phyloP scores from a whole-genome alignment of 2,888 invertebrate genomes.

The Hirtodrosophila confusa region DNA sequence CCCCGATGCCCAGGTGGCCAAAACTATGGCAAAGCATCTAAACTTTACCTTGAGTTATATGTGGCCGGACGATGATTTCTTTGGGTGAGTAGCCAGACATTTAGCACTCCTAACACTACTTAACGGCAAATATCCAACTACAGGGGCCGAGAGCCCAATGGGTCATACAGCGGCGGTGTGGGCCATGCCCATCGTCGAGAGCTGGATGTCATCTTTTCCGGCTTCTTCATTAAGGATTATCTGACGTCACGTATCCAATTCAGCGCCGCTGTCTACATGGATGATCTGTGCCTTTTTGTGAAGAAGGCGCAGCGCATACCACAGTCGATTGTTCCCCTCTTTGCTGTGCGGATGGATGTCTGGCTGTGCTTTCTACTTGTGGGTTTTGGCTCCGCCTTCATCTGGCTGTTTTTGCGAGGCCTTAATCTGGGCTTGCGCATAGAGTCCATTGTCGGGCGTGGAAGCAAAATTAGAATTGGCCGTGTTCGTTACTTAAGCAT shows the following conservation, averaged over 20 bases:
- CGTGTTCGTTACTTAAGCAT: constrained; percentile 19
- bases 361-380: constrained; percentile 82
- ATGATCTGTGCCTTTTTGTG: constrained; percentile 83
- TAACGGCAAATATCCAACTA: background rate
- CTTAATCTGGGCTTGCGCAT: constrained; percentile 63
- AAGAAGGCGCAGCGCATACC: constrained; percentile 83
- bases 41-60: constrained; percentile 75
- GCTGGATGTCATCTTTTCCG: constrained; percentile 82
- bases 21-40: constrained; percentile 69
- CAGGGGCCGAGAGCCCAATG: constrained; percentile 80
- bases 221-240: constrained; percentile 84
- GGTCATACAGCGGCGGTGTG: constrained; percentile 82
- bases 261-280: constrained; percentile 82
- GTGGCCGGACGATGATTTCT: constrained; percentile 77
- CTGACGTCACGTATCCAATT: constrained; percentile 81
- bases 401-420: constrained; percentile 78
- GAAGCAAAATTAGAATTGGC: too few species aligned
- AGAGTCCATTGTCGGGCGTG: constrained; percentile 18
- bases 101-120: too few species aligned
- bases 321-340: constrained; percentile 82
- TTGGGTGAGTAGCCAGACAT: constrained; percentile 72
- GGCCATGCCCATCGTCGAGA: constrained; percentile 80
- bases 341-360: constrained; percentile 79
- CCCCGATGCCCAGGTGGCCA: constrained; percentile 78
- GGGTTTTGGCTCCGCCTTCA: constrained; percentile 65